Evolutionary conservation across 1,140 invertebrate genomes (phyloP), one percentile per base, ranked within the genome.

Genomic region (Thaumatotibia leucotreta): DNA sequence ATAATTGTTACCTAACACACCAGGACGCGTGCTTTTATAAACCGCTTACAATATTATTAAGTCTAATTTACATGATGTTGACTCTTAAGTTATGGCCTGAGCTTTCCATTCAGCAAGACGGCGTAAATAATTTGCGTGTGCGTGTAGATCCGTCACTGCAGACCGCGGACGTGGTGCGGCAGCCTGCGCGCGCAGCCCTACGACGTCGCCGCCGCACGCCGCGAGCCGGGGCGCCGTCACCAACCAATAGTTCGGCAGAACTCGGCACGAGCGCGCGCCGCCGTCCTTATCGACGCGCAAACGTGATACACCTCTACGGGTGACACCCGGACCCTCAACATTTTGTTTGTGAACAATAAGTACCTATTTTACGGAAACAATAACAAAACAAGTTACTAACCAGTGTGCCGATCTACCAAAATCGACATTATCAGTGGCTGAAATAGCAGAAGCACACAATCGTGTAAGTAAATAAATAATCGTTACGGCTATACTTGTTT

Each of bases 211-310:
- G 50, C 50, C 22, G 82, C 50, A 22, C 50, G 50, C 82, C 79
- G 80, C 80, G 79, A 80, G 76, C 77, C 79, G 49, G 52, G n/a
- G 29, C 58, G 27, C 63, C 54, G 66, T 64, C n/a, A 32, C 45
- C 33, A 54, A 75, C 83, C 84, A 87, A 87, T 87, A 87, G 67
- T 76, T 64, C 79, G 67, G 68, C 62, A 74, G 69, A 75, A 74
- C 66, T 61, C 76, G 81, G 66, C 73, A 68, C 79, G 73, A 74
- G 77, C 84, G 82, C 84, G 83, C 82, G 79, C 76, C 73, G 77
- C 74, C 68, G 73, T 67, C 64, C 52, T 72, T 80, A 74, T 76
- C 67, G 67, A 75, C 77, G 77, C 66, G 73, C 73, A 71, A 69
- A 71, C 69, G 69, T 68, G 35, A 72, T 77, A 75, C 65, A 65